These are phyloP conservation scores for Julus scanicus DNA, from an alignment of 2,888 invertebrate species.

Conservation along the genomic window DNA sequence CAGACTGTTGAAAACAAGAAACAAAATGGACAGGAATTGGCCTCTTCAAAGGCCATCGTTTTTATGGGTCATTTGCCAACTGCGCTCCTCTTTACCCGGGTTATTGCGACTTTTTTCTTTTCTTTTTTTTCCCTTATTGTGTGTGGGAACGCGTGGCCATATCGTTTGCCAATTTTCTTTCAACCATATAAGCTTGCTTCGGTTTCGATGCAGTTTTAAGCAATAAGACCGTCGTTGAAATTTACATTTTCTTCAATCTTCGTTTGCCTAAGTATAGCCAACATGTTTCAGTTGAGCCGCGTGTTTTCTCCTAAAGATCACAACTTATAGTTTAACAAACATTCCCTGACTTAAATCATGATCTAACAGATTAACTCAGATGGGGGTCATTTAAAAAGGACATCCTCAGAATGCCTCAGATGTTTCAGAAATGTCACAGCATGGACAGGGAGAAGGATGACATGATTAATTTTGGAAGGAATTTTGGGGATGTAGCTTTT, in stretches of 20 bases:
- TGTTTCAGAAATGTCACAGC: too few relatives aligned
- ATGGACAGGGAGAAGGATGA: too few relatives aligned
- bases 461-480: too few relatives aligned
- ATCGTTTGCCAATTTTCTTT: constrained; percentile 19
- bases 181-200: background rate
- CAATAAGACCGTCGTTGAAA: background rate
- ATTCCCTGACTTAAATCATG: too few relatives aligned
- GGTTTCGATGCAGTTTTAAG: background rate
- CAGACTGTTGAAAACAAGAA: constrained; percentile 25
- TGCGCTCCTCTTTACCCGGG: constrained; percentile 8
- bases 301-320: too few relatives aligned
- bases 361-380: too few relatives aligned
- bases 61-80: constrained; percentile 48
- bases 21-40: constrained; percentile 46
- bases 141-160: constrained; percentile 19
- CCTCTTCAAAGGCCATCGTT: constrained; percentile 46
- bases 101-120: background rate
- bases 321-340: too few relatives aligned
- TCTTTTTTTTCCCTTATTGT: background rate
- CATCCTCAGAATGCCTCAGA: too few relatives aligned
- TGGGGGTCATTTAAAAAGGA: too few relatives aligned
- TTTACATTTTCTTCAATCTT: constrained; percentile 19
- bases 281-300: background rate
- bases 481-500: too few relatives aligned
- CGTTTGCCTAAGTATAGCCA: background rate